Evolutionary conservation across 1,140 invertebrate species (phyloP).

Genomic region (Scylla paramamosain): DNA sequence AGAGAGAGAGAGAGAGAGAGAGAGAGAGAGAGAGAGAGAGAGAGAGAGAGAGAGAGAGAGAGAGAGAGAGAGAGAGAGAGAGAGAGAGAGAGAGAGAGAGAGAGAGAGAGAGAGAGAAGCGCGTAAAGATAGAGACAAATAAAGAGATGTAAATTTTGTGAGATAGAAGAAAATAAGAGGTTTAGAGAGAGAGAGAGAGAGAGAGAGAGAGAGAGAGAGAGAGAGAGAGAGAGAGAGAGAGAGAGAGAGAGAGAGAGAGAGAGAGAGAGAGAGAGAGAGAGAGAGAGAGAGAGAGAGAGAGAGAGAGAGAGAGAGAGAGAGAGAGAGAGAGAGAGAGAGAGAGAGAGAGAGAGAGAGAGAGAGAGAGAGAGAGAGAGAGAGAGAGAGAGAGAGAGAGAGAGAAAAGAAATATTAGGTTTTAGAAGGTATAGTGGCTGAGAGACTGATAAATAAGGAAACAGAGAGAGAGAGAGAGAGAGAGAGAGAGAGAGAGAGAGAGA

Average conservation of each 20-base stretch:
- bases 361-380: not conserved
- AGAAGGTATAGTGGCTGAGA: no score
- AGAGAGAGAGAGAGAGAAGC: no score
- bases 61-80: no score
- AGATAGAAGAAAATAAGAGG: no score
- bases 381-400: not conserved
- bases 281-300: not conserved
- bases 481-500: not conserved
- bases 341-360: no score
- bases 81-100: no score
- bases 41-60: slow-evolving; percentile 31
- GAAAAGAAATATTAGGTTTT: no score
- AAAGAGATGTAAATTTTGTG: no score
- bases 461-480: not conserved
- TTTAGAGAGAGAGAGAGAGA: no score
- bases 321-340: not conserved
- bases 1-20: slow-evolving; percentile 49
- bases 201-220: not conserved
- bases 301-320: not conserved
- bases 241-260: not conserved
- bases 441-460: no score
- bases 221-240: not conserved
- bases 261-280: not conserved
- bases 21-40: slow-evolving; percentile 56
- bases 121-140: no score